These are phyloP conservation scores for Limnephilus rhombicus DNA, from an alignment of 2,888 invertebrate genomes.

Conservation along the genomic window DNA sequence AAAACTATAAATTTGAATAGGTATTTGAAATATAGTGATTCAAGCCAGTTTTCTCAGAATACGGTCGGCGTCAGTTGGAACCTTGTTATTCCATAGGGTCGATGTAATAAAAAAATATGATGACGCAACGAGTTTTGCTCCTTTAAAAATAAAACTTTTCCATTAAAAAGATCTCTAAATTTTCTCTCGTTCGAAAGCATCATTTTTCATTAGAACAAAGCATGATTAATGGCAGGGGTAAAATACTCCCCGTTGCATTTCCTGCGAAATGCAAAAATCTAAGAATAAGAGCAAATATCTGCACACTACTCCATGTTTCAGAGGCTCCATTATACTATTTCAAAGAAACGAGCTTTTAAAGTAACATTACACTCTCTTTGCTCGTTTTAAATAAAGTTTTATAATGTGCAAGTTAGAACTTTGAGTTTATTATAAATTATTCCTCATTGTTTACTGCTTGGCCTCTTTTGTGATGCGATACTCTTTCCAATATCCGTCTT, in stretches of 20 bases:
- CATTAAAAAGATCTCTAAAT: neutral
- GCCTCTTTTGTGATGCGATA: too few relatives aligned
- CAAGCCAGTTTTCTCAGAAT: too few relatives aligned
- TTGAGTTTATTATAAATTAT: neutral
- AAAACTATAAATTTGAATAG: too few relatives aligned
- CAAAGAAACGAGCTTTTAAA: neutral
- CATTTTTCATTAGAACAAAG: neutral
- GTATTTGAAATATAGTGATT: too few relatives aligned
- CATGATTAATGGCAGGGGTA: neutral
- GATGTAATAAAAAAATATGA: too few relatives aligned
- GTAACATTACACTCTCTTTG: neutral
- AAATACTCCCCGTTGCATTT: neutral
- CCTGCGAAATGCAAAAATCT: neutral
- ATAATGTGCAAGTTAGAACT: neutral
- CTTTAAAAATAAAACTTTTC: neutral
- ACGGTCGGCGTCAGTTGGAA: too few relatives aligned
- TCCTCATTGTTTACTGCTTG: neutral
- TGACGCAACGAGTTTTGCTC: neutral
- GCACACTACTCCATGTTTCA: neutral
- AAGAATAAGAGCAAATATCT: neutral
- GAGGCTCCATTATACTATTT: neutral
- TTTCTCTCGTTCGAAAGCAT: neutral
- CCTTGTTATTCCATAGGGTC: too few relatives aligned
- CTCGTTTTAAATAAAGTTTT: neutral
- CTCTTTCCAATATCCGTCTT: too few relatives aligned